Evolutionary conservation across 2,888 invertebrate genomes (phyloP).

Genomic region (Thecocarcelia acutangulata): DNA sequence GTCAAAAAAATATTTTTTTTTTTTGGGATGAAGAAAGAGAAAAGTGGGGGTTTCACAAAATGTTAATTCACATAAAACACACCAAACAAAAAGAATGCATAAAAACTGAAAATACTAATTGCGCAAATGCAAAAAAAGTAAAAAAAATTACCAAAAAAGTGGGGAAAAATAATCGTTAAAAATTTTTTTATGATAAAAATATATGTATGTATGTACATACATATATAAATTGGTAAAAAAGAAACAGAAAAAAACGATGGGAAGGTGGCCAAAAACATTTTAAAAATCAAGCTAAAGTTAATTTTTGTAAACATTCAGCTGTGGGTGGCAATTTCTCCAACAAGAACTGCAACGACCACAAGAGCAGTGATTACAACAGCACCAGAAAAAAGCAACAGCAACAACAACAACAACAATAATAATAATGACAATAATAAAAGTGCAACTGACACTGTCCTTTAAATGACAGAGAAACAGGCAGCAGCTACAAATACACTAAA

Average conservation of each 20-base stretch:
- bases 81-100: slow-evolving; percentile 16
- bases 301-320: slow-evolving; percentile 50
- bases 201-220: slow-evolving; percentile 11
- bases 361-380: slow-evolving; percentile 22
- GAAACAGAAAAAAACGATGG: slow-evolving; percentile 21
- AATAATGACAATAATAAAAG: slow-evolving; percentile 54
- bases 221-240: slow-evolving; percentile 38
- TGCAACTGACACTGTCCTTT: slow-evolving; percentile 64
- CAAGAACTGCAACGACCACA: slow-evolving; percentile 33
- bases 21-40: slow-evolving; percentile 21
- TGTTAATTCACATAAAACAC: slow-evolving; percentile 61
- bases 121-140: slow-evolving; percentile 74
- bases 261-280: slow-evolving; percentile 62
- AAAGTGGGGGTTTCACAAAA: slow-evolving; percentile 39
- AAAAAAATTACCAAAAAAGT: slow-evolving; percentile 57
- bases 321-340: slow-evolving; percentile 30
- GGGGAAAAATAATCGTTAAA: slow-evolving; percentile 57
- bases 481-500: slow-evolving; percentile 37
- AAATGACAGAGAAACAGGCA: slow-evolving; percentile 59
- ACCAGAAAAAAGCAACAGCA: slow-evolving; percentile 26
- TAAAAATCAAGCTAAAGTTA: slow-evolving; percentile 67
- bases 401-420: slow-evolving; percentile 39
- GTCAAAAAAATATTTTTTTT: slow-evolving; percentile 32
- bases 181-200: slow-evolving; percentile 26
- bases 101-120: slow-evolving; percentile 68